Evolutionary conservation across 2,797 vertebrate genomes (phyloP), one percentile per base, ranked within the genome.

Genomic region (Acipenser transmontanus): DNA sequence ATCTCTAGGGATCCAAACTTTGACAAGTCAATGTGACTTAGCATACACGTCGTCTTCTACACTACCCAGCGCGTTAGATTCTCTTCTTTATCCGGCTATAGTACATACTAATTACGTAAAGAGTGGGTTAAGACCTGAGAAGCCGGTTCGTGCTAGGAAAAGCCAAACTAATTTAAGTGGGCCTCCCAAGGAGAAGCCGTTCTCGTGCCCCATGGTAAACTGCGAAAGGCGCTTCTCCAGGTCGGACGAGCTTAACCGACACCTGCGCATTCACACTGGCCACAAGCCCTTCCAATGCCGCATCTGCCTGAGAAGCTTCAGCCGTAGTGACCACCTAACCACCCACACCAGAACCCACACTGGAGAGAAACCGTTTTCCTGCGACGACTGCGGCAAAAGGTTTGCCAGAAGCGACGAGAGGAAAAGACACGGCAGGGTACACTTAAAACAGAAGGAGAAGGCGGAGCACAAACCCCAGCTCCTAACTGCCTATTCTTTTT

Each of bases 231-330:
- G 95, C 81, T 99, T 99, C 70, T 97, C 97, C 3, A 89, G 97
- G 72, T 98, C 97, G 0, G 97, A 99, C n/a, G 96, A 98, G 85
- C 95, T 98, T 75, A 98, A 97, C 83, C 80, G 96, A 71, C 97
- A 98, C 90, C 93, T 98, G 76, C 94, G 97, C 64, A 98, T 98
- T 86, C 97, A 99, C 79, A 98, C 97, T 0, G 97, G 97, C 67
- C 96, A 99, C 91, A 98, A 98, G 67, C 97, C 95, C 17, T 99
- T 99, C 87, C 95, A 97, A 86, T 99, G 97, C 84, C 94, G 96
- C 85, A 97, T 99, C 85, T 99, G 97, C 83, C 77, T 97, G 87
- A 88, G 97, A 79, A 98, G 93, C 76, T 99, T 98, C 85, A 99
- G 96, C 86, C 95, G 97, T 73, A 99, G 97, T 62, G 97, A 99